A percentile compares a stretch with the other conserved stretches of the same genome.
phyloP scores from a whole-genome alignment of 2,888 invertebrate species.

The Lissonota sp. region DNA sequence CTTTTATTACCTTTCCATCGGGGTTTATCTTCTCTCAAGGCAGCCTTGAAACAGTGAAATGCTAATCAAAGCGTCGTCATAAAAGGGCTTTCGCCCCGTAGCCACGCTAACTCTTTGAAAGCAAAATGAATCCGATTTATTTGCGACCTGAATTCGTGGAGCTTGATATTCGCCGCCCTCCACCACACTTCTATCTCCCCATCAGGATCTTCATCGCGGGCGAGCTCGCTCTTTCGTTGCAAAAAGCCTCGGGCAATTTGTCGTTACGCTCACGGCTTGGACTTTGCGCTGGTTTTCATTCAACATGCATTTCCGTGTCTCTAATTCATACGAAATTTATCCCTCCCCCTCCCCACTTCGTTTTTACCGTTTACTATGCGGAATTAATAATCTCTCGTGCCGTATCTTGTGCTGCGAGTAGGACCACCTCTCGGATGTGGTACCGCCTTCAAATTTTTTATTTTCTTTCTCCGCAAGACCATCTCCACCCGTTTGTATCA shows the following conservation, averaged over 20 bases:
- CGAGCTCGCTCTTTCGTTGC: slow-evolving; percentile 4
- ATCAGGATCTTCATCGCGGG: no score
- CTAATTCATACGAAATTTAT: slow-evolving; percentile 50
- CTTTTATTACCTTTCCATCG: not conserved
- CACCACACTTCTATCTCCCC: no score
- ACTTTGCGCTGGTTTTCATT: no score
- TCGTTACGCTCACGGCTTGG: slow-evolving; percentile 56
- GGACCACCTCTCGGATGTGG: slow-evolving; percentile 23
- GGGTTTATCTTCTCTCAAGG: no score
- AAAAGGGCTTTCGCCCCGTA: no score
- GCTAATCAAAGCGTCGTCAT: no score
- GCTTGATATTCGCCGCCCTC: no score
- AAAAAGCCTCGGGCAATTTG: slow-evolving; percentile 62
- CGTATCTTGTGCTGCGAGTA: slow-evolving; percentile 56
- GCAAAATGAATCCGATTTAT: no score
- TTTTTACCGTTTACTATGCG: slow-evolving; percentile 8
- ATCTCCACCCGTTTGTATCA: slow-evolving; percentile 27
- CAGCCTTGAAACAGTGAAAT: no score
- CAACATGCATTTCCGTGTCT: slow-evolving; percentile 71
- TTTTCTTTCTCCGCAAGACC: slow-evolving; percentile 44
- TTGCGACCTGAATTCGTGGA: no score
- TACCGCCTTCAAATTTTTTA: slow-evolving; percentile 32
- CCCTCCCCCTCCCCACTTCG: slow-evolving; percentile 7
- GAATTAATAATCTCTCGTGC: slow-evolving; percentile 57
- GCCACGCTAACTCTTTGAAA: no score